Evolutionary conservation across 2,113 vertebrate genomes (phyloP).

Genomic region (Zosterops pallidus): DNA sequence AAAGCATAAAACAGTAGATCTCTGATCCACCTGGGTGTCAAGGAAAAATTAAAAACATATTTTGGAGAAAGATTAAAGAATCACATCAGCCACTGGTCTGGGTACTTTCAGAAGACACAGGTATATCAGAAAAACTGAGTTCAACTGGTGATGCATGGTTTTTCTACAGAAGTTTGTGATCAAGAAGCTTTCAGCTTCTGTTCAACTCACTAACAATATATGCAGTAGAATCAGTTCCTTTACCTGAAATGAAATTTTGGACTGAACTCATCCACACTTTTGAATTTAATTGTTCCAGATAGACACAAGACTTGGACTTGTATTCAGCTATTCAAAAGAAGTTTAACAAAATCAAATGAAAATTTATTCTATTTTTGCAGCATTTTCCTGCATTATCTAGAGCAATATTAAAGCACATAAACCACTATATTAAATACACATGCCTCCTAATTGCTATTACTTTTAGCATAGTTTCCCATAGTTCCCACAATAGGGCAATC

Average conservation of each 20-base stretch:
- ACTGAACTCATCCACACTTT: not conserved
- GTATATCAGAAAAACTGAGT: not conserved
- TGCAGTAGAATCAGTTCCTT: not conserved
- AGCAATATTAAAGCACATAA: not conserved
- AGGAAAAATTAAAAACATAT: conserved; percentile 27
- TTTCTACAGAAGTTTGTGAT: not conserved
- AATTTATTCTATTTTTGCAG: not conserved
- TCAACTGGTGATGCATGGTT: not conserved
- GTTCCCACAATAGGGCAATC: not conserved
- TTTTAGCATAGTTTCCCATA: not conserved
- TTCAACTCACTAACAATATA: not conserved
- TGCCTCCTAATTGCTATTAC: not conserved
- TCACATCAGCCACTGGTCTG: not conserved
- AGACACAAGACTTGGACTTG: not conserved
- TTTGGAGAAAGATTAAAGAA: conserved; percentile 14
- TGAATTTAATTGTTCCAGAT: not conserved
- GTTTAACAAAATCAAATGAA: not conserved
- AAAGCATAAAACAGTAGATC: conserved; percentile 15
- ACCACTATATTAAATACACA: not conserved
- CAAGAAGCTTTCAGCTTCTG: not conserved
- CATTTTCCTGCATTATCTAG: not conserved
- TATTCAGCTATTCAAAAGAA: not conserved
- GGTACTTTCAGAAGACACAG: not conserved
- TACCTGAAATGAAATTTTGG: not conserved
- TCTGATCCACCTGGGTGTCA: conserved; percentile 7